These are phyloP conservation scores for Cherax destructor DNA, from an alignment of 1,140 invertebrate species.

Conservation along the genomic window DNA sequence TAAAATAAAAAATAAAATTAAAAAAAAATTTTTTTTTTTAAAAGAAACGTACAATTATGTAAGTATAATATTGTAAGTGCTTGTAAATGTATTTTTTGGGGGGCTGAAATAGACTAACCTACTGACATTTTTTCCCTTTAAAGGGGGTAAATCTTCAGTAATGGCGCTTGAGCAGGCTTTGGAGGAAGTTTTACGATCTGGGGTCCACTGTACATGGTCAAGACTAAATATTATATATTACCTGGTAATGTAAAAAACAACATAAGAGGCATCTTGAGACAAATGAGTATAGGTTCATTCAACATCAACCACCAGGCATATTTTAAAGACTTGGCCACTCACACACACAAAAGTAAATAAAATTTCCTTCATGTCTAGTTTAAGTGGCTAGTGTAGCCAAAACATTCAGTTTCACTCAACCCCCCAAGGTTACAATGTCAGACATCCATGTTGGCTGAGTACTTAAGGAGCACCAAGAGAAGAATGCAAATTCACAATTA, in stretches of 20 bases:
- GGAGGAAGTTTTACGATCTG: too few species aligned
- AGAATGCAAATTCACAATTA: neutral
- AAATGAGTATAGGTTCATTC: conserved; percentile 58
- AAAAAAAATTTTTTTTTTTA: too few species aligned
- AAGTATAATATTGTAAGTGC: too few species aligned
- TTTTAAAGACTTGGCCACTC: conserved; percentile 4
- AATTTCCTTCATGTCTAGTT: conserved; percentile 28
- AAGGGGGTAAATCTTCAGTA: too few species aligned
- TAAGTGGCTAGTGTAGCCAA: conserved; percentile 26
- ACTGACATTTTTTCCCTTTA: too few species aligned
- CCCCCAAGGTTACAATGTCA: conserved; percentile 13
- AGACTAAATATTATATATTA: conserved; percentile 59
- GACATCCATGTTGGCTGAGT: conserved; percentile 65
- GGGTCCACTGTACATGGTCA: too few species aligned
- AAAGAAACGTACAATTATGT: too few species aligned
- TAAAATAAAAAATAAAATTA: too few species aligned
- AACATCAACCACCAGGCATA: conserved; percentile 32
- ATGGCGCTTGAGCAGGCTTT: too few species aligned
- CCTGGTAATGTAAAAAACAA: conserved; percentile 58
- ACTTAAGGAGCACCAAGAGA: conserved; percentile 60
- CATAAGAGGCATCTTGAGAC: conserved; percentile 58
- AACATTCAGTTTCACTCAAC: conserved; percentile 23
- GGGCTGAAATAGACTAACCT: too few species aligned
- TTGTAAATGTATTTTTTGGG: too few species aligned
- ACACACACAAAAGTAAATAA: conserved; percentile 15